Evolutionary conservation across 2,888 invertebrate genomes (phyloP).

Genomic region (Onthophagus sagittarius): DNA sequence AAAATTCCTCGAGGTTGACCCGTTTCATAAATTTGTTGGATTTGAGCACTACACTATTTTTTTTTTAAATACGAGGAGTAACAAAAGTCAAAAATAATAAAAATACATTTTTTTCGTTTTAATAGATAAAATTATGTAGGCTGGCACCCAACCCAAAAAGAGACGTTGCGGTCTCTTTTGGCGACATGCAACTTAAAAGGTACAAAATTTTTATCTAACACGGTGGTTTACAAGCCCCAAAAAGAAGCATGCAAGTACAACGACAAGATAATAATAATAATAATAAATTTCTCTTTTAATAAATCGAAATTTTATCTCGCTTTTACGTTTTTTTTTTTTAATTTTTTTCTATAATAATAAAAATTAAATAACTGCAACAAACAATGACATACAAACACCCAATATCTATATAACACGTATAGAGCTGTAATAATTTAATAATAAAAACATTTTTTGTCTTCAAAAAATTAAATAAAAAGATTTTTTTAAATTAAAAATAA

Average conservation of each 20-base stretch:
- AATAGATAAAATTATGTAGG: conserved; percentile 28
- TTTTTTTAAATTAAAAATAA: not conserved
- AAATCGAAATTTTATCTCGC: not conserved
- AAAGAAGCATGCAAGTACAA: not conserved
- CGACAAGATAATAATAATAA: not conserved
- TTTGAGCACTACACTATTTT: conserved; percentile 20
- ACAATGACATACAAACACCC: not conserved
- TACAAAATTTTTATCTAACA: not conserved
- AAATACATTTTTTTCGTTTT: conserved; percentile 11
- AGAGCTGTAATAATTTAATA: not conserved
- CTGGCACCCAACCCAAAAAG: conserved; percentile 47
- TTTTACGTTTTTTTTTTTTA: not conserved
- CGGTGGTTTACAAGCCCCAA: not conserved
- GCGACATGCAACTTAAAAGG: not conserved
- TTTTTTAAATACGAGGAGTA: conserved; percentile 25
- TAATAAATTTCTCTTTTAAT: not conserved
- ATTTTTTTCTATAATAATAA: not conserved
- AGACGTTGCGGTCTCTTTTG: conserved; percentile 24
- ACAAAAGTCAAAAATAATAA: conserved; percentile 25
- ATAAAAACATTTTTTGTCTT: not conserved
- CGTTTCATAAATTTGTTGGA: conserved; percentile 16
- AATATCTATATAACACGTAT: not conserved
- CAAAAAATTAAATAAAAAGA: not conserved
- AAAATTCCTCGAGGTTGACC: conserved; percentile 11
- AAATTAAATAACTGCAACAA: not conserved